phyloP scores from a whole-genome alignment of 2,113 vertebrate genomes.

The human region DNA sequence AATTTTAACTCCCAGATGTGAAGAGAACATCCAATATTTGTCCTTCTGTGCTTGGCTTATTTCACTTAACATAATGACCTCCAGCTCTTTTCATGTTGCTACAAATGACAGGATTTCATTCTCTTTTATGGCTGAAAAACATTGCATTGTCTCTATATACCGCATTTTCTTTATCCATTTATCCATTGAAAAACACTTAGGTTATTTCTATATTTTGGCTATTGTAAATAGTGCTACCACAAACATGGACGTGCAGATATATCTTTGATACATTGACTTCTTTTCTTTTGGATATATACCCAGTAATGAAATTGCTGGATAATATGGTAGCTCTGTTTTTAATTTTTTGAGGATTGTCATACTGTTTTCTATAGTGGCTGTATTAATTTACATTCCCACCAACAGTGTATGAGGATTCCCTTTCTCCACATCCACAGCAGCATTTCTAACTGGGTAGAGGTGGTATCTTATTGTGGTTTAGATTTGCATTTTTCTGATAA shows the following conservation, averaged over 20 bases:
- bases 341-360: not conserved
- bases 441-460: not conserved
- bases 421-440: not conserved
- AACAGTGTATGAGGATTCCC: not conserved
- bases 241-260: not conserved
- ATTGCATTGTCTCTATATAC: not conserved
- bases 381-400: not conserved
- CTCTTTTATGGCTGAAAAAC: not conserved
- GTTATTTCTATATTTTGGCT: not conserved
- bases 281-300: not conserved
- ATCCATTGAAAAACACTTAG: not conserved
- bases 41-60: not conserved
- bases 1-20: not conserved
- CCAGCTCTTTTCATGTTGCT: not conserved
- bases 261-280: not conserved
- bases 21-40: not conserved
- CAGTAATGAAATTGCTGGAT: not conserved
- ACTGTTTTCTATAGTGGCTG: not conserved
- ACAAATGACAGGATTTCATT: not conserved
- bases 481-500: not conserved
- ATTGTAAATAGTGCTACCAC: not conserved
- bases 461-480: not conserved
- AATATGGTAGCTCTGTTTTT: not conserved
- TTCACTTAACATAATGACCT: not conserved
- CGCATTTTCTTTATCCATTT: not conserved